Percentiles rank a stretch among this genome's conserved stretches.
These are phyloP conservation scores for Bombyx huttoni DNA, from an alignment of 2,888 invertebrate genomes.

Conservation along the genomic window DNA sequence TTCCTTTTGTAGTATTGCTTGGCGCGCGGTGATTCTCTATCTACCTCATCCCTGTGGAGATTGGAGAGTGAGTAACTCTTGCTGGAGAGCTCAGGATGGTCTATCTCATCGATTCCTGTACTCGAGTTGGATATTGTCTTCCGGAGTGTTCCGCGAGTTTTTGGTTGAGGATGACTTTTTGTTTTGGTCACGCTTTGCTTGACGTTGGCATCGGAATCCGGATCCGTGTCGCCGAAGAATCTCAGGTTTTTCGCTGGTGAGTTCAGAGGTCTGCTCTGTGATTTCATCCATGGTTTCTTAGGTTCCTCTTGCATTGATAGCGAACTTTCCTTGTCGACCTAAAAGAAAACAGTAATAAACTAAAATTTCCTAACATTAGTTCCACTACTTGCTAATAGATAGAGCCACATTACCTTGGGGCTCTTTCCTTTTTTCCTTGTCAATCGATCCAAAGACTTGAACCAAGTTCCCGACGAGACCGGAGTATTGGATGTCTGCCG, in stretches of 20 bases:
- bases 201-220: conserved; percentile 77
- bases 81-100: conserved; percentile 40
- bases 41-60: conserved; percentile 42
- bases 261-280: conserved; percentile 31
- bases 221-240: conserved; percentile 88
- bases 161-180: conserved; percentile 33
- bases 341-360: conserved; percentile 2
- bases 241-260: conserved; percentile 79
- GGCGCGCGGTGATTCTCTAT: conserved; percentile 35
- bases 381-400: background rate
- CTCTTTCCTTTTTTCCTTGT: conserved; percentile 75
- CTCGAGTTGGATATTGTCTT: conserved; percentile 61
- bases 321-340: conserved; percentile 61
- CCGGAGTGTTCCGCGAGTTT: conserved; percentile 39
- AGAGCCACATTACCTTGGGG: conserved; percentile 44
- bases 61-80: conserved; percentile 61
- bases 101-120: conserved; percentile 53
- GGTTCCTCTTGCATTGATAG: conserved; percentile 74
- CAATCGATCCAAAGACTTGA: conserved; percentile 82
- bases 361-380: background rate
- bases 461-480: conserved; percentile 78
- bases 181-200: conserved; percentile 37
- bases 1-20: conserved; percentile 58
- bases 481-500: conserved; percentile 49
- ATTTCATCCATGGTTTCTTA: conserved; percentile 44